A percentile compares a stretch with the other conserved stretches of the same genome.
These are phyloP conservation scores for Ameiurus melas DNA, from an alignment of 2,113 vertebrate species.

Conservation along the genomic window DNA sequence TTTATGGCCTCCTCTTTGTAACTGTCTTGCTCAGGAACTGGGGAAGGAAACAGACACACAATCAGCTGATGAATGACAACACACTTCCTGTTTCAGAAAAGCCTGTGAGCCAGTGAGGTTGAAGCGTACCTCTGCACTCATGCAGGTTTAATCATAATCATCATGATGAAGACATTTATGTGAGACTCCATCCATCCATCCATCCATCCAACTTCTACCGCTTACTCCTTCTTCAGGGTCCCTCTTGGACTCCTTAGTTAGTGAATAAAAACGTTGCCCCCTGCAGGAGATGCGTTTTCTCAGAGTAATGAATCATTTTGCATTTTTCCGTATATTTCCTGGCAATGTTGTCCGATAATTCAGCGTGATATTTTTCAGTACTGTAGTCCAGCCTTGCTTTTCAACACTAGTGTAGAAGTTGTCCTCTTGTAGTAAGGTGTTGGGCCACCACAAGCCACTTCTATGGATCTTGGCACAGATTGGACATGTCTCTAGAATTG, in stretches of 20 bases:
- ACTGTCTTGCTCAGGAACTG: conserved; percentile 41
- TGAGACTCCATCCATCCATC: too few species aligned
- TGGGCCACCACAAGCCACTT: too few species aligned
- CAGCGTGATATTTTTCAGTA: neutral
- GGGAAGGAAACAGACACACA: conserved; percentile 66
- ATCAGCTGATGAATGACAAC: conserved; percentile 62
- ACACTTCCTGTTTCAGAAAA: conserved; percentile 63
- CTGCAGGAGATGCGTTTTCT: conserved; percentile 53
- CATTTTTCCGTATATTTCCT: neutral
- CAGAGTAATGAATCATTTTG: neutral
- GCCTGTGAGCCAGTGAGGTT: neutral
- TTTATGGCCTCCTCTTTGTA: conserved; percentile 42
- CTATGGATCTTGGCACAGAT: neutral
- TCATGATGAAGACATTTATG: neutral
- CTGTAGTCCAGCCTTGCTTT: neutral
- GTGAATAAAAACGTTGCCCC: conserved; percentile 46
- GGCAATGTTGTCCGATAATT: neutral
- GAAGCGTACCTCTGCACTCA: neutral
- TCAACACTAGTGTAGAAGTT: neutral
- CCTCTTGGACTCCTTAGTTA: neutral
- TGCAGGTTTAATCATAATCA: neutral
- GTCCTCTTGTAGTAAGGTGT: neutral
- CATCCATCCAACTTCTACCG: too few species aligned
- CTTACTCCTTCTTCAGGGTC: too few species aligned
- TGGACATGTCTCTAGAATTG: neutral